Conservation (phyloP, 2,888 invertebrate genomes). For the Nemoura dubitans region DNA sequence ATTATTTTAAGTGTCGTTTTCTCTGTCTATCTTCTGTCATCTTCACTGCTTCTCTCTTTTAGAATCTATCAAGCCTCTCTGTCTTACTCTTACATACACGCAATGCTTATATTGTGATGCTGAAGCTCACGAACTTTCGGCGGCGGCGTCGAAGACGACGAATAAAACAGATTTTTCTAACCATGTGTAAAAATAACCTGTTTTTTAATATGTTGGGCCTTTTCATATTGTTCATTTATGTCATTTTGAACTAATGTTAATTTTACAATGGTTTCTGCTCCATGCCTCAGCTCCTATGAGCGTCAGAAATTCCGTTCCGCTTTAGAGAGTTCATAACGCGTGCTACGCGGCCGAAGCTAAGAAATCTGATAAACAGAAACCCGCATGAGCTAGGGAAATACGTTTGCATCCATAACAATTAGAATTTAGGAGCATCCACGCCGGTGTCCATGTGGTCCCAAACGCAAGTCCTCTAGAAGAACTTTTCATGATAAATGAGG, state of each 20-base stretch:
- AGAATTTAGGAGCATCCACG: too few species aligned
- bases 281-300: not conserved
- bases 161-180: slow-evolving; percentile 35
- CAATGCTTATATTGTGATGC: slow-evolving; percentile 22
- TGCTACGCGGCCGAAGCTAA: not conserved
- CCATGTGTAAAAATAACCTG: slow-evolving; percentile 43
- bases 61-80: slow-evolving; percentile 19
- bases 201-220: slow-evolving; percentile 26
- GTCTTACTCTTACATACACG: slow-evolving; percentile 32
- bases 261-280: slow-evolving; percentile 20
- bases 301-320: slow-evolving; percentile 36
- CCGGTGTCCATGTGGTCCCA: not conserved
- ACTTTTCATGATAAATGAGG: too few species aligned
- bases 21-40: slow-evolving; percentile 24
- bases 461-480: too few species aligned
- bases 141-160: slow-evolving; percentile 15
- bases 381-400: not conserved
- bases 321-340: not conserved
- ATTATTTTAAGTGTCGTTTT: slow-evolving; percentile 21
- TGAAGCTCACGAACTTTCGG: slow-evolving; percentile 31
- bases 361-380: not conserved
- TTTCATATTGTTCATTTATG: slow-evolving; percentile 37
- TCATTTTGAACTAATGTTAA: slow-evolving; percentile 31
- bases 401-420: not conserved
- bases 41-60: not conserved